Evolutionary conservation across 2,888 invertebrate species (phyloP), one percentile per base, ranked within the genome.

Genomic region (Dysmachus trigonus): DNA sequence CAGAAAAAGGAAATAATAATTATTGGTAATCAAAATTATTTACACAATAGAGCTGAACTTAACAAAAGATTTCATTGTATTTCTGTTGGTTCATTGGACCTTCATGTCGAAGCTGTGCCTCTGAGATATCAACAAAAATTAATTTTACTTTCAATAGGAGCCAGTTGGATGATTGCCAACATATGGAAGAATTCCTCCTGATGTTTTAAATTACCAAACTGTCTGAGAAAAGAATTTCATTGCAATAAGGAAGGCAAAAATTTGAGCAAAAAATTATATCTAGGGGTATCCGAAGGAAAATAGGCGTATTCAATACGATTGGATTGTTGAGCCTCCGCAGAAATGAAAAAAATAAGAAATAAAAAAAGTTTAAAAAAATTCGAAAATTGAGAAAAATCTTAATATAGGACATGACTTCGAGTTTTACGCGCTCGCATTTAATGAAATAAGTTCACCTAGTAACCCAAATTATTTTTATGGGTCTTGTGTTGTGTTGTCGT

Each of bases 381-480:
- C 62, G 62, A 31, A 73, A n/a, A 73, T 73, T 30, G 15, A 73
- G 73, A 73, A 73, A 73, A 73, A 31, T 73, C 31, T 73, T 31
- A 33, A 73, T 73, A 73, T 73, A 73, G 73, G 73, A 73, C 73
- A 73, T 33, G 33, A 73, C n/a, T 73, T 73, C 33, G 27, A 13
- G 6, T 73, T 73, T 73, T 30, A 73, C 33, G 10, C 31, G 10
- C 31, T 73, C 73, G 73, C 73, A 31, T 72, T 72, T 73, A 73
- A 73, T 15, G 31, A 31, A 73, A 73, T 73, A 31, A 73, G 73
- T 73, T 73, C 73, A 73, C 73, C 73, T 33, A 73, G 73, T 73
- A 73, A 73, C 73, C 73, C 33, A 73, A 73, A 73, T 73, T 33
- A 73, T 73, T 73, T 73, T 73, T 73, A 73, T 73, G 73, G 73